Conservation (phyloP, 37 sponge, comb jelly and placozoan genomes). For the Petrosia ficiformis region DNA sequence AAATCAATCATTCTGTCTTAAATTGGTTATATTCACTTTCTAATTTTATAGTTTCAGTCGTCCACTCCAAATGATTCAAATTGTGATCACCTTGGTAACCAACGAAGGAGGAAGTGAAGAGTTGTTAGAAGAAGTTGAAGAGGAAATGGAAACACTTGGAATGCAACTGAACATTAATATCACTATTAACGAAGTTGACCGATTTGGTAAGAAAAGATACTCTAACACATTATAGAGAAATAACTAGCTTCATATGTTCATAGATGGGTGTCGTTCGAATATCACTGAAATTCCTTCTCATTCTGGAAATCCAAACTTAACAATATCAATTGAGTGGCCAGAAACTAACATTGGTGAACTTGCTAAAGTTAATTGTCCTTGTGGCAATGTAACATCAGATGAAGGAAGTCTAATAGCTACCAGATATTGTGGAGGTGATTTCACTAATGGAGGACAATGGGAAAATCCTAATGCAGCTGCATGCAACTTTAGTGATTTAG, state of each 20-base stretch:
- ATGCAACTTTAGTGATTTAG: constrained; percentile 31
- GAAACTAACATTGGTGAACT: constrained; percentile 39
- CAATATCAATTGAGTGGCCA: constrained; percentile 22
- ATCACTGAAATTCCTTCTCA: constrained; percentile 2
- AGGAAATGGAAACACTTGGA: background rate
- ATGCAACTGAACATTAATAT: background rate
- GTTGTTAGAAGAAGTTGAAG: background rate
- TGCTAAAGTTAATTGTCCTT: constrained; percentile 31
- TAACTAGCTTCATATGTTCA: too few species aligned
- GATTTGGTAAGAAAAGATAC: background rate
- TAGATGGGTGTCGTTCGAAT: constrained; percentile 37
- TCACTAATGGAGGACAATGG: constrained; percentile 46
- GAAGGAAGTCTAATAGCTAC: constrained; percentile 6
- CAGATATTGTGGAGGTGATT: constrained; percentile 47
- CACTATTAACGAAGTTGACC: background rate
- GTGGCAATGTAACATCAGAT: background rate
- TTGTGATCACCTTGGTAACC: background rate
- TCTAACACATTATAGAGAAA: too few species aligned
- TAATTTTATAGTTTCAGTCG: background rate
- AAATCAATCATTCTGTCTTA: background rate
- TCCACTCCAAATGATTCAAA: background rate
- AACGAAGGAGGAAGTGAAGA: background rate
- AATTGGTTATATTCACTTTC: background rate
- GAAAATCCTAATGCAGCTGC: background rate
- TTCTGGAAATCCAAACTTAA: constrained; percentile 1